Evolutionary conservation across 2,113 vertebrate species (phyloP).

Genomic region (Xenopus laevis): DNA sequence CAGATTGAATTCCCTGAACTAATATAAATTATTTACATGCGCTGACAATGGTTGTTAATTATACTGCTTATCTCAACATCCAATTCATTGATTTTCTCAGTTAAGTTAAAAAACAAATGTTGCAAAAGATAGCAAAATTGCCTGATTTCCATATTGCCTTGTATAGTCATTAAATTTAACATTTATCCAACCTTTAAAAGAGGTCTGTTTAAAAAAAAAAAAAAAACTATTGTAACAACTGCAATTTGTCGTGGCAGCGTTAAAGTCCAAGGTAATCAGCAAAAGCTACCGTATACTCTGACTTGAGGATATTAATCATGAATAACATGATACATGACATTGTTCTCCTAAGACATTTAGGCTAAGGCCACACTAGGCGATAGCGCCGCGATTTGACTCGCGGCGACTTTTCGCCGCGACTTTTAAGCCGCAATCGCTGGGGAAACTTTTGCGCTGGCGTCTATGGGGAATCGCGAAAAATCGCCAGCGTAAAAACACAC

Average conservation of each 20-base stretch:
- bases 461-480: too few relatives aligned
- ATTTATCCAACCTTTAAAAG: conserved; percentile 56
- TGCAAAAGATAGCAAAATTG: conserved; percentile 37
- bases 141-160: conserved; percentile 9
- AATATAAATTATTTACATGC: conserved; percentile 53
- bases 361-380: too few relatives aligned
- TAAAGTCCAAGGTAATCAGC: conserved; percentile 53
- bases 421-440: too few relatives aligned
- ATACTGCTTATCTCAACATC: conserved; percentile 54
- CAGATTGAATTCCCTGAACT: conserved; percentile 37
- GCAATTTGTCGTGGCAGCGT: conserved; percentile 49
- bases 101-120: conserved; percentile 48
- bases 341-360: conserved; percentile 1
- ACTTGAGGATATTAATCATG: conserved; percentile 58
- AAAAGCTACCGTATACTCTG: conserved; percentile 41
- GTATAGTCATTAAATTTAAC: conserved; percentile 56
- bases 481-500: too few relatives aligned
- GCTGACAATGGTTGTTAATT: conserved; percentile 51
- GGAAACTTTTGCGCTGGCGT: too few relatives aligned
- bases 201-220: conserved; percentile 43
- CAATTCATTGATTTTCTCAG: conserved; percentile 49
- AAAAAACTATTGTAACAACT: conserved; percentile 1
- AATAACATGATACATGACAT: conserved; percentile 52
- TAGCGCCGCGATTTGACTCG: too few relatives aligned
- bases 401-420: too few relatives aligned